Base-by-base conservation (phyloP, 1,140 invertebrate species). In the Pinna nobilis region DNA sequence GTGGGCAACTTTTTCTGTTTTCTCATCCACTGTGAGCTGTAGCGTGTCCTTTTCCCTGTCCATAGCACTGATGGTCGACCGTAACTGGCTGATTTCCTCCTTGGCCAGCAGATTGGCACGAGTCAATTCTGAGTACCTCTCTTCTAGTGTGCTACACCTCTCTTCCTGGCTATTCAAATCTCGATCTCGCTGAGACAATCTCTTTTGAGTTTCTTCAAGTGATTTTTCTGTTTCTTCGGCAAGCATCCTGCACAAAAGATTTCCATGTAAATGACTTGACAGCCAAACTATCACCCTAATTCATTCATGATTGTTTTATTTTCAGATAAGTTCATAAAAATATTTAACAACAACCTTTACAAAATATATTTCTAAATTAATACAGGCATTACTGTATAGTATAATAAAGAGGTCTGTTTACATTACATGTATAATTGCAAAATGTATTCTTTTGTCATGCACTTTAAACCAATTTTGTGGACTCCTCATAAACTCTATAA, bases 31-130 rank as follows among this genome's bases (percentile, higher is more conserved):
- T 59, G 79, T 79, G n/a, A 78, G 76, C 81, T 89, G 87, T 5
- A 89, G 78, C 2, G 69, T 49, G 73, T 89, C 88, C 61, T 89
- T 89, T 74, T 89, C 88, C 39, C 85, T 70, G 67, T 89, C 88
- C 69, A 89, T 72, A 9, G 82, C 78, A 30, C 69, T 82, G 30
- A 89, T 80, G 5, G 86, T 88, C 7, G 64, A 60, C 20, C 86
- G 70, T 2, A 88, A 77, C 25, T 81, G 81, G n/a, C 76, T 71
- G 49, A 83, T 82, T 61, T 88, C 86, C 60, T 88, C 86, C 18
- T 72, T 57, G n/a, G 63, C 57, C 15, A 73, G 61, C n/a, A 75
- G 50, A 18, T 67, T 59, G 1, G 67, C 64, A 33, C 82, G 75
- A 60, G 82, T 77, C 4, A 81, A 20, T 18, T 85, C 84, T 3